phyloP scores from a whole-genome alignment of 2,113 vertebrate genomes.

The Coptodon bakossiorum region DNA sequence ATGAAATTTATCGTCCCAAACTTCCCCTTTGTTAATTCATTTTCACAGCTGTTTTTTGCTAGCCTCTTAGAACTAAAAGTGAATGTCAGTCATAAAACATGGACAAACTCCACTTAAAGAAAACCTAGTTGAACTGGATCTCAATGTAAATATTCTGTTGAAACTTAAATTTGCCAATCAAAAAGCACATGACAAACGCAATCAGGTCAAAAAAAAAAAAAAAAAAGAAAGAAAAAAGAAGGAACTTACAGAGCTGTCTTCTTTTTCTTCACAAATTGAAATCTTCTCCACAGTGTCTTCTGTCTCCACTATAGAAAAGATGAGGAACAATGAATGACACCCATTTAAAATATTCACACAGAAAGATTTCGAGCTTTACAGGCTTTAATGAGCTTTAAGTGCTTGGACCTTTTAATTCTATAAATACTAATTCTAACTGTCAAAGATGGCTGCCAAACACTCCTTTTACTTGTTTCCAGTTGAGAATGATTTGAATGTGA shows the following conservation, averaged over 20 bases:
- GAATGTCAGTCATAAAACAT: not conserved
- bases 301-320: constrained; percentile 25
- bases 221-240: not conserved
- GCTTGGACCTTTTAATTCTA: not conserved
- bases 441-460: not conserved
- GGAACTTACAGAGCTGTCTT: constrained; percentile 70
- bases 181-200: not conserved
- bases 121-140: not conserved
- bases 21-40: not conserved
- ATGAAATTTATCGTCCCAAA: not conserved
- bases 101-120: not conserved
- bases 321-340: not conserved
- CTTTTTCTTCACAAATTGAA: constrained; percentile 21
- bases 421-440: not conserved
- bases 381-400: not conserved
- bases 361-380: not conserved
- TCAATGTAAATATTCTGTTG: not conserved
- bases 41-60: not conserved
- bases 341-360: not conserved
- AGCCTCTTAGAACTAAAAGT: not conserved
- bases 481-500: not conserved
- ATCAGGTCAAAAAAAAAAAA: not conserved
- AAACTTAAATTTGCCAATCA: not conserved
- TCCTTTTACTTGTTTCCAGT: not conserved
- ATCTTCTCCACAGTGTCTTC: not conserved